Percentiles rank a stretch among this genome's conserved stretches.
These are phyloP conservation scores for Rapana venosa DNA, from an alignment of 2,888 invertebrate species.

Conservation along the genomic window DNA sequence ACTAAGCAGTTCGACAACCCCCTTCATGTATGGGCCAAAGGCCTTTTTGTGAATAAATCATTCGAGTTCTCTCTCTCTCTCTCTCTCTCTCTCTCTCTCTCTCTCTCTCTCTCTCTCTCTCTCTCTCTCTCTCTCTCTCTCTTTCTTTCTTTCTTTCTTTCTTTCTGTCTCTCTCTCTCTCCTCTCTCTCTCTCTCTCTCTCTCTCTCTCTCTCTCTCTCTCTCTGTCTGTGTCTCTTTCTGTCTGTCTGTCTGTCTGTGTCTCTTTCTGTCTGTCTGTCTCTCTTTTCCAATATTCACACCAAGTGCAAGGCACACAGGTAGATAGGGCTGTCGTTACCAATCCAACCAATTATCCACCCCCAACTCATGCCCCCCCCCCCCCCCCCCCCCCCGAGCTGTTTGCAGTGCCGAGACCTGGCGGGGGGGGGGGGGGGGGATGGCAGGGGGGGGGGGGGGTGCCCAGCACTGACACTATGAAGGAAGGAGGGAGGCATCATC, in stretches of 20 bases:
- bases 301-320: neutral
- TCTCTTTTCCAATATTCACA: neutral
- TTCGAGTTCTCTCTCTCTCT: neutral
- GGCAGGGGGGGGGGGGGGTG: neutral
- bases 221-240: neutral
- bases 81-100: constrained; percentile 22
- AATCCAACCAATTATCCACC: too few relatives aligned
- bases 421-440: neutral
- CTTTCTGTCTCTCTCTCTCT: neutral
- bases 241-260: neutral
- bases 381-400: too few relatives aligned
- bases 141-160: neutral
- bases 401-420: neutral
- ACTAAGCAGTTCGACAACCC: too few relatives aligned
- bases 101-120: neutral
- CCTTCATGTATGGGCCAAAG: too few relatives aligned
- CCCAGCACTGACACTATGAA: neutral
- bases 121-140: neutral
- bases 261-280: neutral
- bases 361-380: too few relatives aligned
- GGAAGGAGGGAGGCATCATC: neutral
- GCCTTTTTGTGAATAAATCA: too few relatives aligned
- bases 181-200: neutral
- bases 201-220: constrained; percentile 2
- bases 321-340: neutral